Conservation (phyloP, 2,888 invertebrate species). For the Crematogaster levior region DNA sequence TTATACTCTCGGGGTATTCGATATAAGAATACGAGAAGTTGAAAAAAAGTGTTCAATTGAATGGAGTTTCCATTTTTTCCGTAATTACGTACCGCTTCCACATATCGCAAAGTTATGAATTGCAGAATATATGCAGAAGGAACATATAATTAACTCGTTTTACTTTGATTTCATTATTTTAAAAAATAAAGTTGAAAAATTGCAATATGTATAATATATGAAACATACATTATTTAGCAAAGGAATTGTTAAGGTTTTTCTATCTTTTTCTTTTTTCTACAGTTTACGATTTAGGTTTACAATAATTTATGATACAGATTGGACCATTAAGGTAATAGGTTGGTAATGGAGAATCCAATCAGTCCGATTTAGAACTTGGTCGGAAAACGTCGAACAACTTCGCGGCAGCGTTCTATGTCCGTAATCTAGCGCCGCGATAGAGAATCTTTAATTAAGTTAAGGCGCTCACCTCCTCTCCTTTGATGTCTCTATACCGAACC, state of each 20-base stretch:
- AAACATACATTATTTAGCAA: neutral
- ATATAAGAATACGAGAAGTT: neutral
- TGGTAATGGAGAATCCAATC: conserved; percentile 40
- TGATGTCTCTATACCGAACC: conserved; percentile 88
- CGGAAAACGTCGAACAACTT: conserved; percentile 42
- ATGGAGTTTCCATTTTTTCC: neutral
- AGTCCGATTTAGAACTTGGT: conserved; percentile 36
- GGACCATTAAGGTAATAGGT: conserved; percentile 27
- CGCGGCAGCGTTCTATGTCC: conserved; percentile 10
- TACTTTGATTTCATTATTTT: neutral
- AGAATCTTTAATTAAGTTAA: conserved; percentile 56
- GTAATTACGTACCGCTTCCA: neutral
- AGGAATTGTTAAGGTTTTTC: neutral
- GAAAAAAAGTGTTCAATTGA: neutral
- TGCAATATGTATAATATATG: neutral
- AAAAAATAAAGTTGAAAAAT: neutral
- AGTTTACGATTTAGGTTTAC: neutral
- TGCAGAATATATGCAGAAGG: neutral
- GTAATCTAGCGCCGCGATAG: conserved; percentile 51
- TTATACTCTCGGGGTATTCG: neutral
- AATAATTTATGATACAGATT: neutral
- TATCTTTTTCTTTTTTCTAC: neutral
- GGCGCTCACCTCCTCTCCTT: conserved; percentile 87
- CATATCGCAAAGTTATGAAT: neutral
- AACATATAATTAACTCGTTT: neutral